These are phyloP conservation scores for Eurytoma californica DNA, from an alignment of 2,888 invertebrate genomes.

Conservation along the genomic window DNA sequence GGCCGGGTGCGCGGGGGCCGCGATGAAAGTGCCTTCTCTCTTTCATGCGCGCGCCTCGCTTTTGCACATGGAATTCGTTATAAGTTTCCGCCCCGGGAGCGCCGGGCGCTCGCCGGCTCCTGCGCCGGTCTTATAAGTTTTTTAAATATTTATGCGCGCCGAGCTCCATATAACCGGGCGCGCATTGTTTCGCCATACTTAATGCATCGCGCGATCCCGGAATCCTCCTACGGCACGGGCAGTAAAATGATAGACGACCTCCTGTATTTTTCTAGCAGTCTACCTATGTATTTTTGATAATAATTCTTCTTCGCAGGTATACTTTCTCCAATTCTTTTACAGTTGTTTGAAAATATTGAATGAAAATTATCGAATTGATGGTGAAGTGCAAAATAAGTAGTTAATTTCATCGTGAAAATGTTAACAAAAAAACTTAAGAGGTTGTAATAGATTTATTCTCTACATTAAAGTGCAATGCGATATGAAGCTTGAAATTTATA, in stretches of 20 bases:
- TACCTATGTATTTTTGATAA: too few species aligned
- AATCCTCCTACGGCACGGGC: neutral
- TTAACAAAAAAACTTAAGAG: too few species aligned
- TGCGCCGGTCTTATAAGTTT: constrained; percentile 49
- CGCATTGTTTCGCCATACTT: constrained; percentile 37
- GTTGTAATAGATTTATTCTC: too few species aligned
- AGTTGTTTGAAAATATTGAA: too few species aligned
- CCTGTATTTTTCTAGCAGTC: too few species aligned
- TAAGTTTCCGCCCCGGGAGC: constrained; percentile 35
- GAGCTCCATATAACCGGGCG: constrained; percentile 16
- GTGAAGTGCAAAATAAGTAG: too few species aligned
- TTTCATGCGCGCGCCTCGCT: constrained; percentile 25
- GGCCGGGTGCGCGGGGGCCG: constrained; percentile 1
- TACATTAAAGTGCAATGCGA: too few species aligned
- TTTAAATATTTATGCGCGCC: constrained; percentile 54
- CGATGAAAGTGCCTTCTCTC: constrained; percentile 45
- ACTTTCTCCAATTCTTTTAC: too few species aligned
- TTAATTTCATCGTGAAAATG: too few species aligned
- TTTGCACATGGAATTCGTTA: constrained; percentile 56
- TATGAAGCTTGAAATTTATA: too few species aligned
- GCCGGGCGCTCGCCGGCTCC: neutral
- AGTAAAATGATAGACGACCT: neutral
- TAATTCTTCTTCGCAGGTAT: too few species aligned
- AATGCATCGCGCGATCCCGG: constrained; percentile 7
- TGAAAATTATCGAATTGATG: too few species aligned